Evolutionary conservation across 1,140 invertebrate species (phyloP), one percentile per base, ranked within the genome.

Genomic region (Sinella curviseta): DNA sequence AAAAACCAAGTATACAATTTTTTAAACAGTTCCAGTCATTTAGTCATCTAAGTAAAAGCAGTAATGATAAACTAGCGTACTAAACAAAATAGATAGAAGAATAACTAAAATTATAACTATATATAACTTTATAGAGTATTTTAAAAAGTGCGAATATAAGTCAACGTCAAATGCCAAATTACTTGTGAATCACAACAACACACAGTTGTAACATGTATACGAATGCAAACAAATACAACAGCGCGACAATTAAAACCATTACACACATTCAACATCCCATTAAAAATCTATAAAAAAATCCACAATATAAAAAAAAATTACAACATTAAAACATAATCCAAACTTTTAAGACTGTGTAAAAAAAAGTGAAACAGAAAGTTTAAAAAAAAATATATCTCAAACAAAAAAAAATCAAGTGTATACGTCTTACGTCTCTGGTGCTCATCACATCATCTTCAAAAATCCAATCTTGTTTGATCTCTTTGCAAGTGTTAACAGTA

Each of bases 11-110:
- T 78, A 78, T 78, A 78, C 77, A 65, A 78, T 8, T 57, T 55
- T 48, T 36, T 67, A 67, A 33, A 48, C 57, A 78, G 34, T 78
- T 78, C 76, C 76, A 78, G 77, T 78, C 77, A 78, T 70, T 78
- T 67, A 78, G 55, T 67, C 55, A 34, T n/a, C n/a, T 67, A 75
- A 74, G 39, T 48, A 75, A 70, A 17, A 60, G 55, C 8, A n/a
- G 3, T 60, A 60, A 70, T 2, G 8, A 60, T 60, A 60, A 12
- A 60, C 4, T 60, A 60, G 8, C 4, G 24, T n/a, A 26, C 14
- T 3, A 60, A 3, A 14, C 57, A 31, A 33, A 70, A 17, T 70
- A 70, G 31, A 8, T 70, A 31, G 31, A 70, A 24, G 31, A 70
- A 60, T n/a, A n/a, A n/a, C n/a, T n/a, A n/a, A n/a, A n/a, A n/a